phyloP scores from a whole-genome alignment of 2,797 vertebrate genomes.

The Mergus octosetaceus region DNA sequence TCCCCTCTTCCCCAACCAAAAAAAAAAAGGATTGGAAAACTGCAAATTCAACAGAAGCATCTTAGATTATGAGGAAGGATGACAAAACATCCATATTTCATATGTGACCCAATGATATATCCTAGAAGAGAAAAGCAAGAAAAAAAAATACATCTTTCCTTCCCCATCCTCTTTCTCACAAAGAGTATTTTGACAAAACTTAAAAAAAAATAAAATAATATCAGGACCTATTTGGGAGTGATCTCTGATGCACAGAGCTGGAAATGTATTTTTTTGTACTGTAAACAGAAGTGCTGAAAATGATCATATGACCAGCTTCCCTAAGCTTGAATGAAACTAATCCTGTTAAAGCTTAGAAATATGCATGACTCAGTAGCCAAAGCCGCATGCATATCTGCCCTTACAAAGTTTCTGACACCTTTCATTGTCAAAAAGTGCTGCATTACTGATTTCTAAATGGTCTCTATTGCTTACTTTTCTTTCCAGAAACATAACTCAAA shows the following conservation, averaged over 20 bases:
- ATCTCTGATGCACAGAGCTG: background rate
- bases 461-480: background rate
- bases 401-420: conserved; percentile 21
- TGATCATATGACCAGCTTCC: background rate
- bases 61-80: background rate
- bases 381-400: background rate
- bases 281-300: conserved; percentile 21
- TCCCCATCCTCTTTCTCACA: background rate
- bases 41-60: background rate
- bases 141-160: background rate
- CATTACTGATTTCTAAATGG: background rate
- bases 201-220: background rate
- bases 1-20: background rate
- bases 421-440: conserved; percentile 17
- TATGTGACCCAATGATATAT: background rate
- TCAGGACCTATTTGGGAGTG: background rate
- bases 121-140: background rate
- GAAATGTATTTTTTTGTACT: background rate
- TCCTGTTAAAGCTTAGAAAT: conserved; percentile 48
- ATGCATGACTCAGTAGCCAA: conserved; percentile 48
- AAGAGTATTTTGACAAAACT: background rate
- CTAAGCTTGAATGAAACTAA: conserved; percentile 38
- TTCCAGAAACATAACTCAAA: conserved; percentile 23
- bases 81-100: background rate
- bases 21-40: background rate